A percentile compares a stretch with the other conserved stretches of the same genome.
phyloP scores from a whole-genome alignment of 1,140 invertebrate species.

The Bacillus rossius region DNA sequence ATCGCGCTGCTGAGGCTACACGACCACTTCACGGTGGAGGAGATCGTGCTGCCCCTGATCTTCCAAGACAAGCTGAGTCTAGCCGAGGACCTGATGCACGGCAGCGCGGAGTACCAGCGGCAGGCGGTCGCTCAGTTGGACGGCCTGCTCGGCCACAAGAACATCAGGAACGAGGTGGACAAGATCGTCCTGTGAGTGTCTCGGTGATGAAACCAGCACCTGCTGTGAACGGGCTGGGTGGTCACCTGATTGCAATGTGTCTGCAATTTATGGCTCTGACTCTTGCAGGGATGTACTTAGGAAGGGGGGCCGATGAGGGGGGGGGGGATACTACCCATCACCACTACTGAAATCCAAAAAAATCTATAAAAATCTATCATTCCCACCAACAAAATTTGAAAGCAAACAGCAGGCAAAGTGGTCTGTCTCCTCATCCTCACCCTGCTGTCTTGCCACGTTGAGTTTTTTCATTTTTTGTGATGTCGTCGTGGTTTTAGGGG shows the following conservation, averaged over 20 bases:
- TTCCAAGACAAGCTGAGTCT: constrained; percentile 64
- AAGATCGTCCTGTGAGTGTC: constrained; percentile 41
- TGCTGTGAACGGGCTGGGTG: background rate
- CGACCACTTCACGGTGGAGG: constrained; percentile 54
- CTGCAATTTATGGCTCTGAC: background rate
- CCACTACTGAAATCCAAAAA: too few relatives aligned
- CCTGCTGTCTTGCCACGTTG: too few relatives aligned
- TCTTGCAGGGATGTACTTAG: background rate
- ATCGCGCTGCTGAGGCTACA: constrained; percentile 56
- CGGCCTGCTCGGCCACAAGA: constrained; percentile 41
- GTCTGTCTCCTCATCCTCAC: too few relatives aligned
- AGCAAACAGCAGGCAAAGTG: too few relatives aligned
- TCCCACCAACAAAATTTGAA: too few relatives aligned
- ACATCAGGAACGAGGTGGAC: constrained; percentile 39
- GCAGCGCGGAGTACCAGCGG: constrained; percentile 51
- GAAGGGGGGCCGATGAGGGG: background rate
- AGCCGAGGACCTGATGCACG: constrained; percentile 58
- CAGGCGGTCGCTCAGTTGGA: constrained; percentile 57
- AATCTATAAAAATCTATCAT: too few relatives aligned
- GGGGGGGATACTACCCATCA: background rate
- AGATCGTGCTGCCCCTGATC: constrained; percentile 62
- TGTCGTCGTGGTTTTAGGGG: too few relatives aligned
- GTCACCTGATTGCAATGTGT: background rate
- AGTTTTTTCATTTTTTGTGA: too few relatives aligned
- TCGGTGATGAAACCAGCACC: constrained; percentile 9